Evolutionary conservation across 2,113 vertebrate genomes (phyloP).

Genomic region (Dipodomys spectabilis): DNA sequence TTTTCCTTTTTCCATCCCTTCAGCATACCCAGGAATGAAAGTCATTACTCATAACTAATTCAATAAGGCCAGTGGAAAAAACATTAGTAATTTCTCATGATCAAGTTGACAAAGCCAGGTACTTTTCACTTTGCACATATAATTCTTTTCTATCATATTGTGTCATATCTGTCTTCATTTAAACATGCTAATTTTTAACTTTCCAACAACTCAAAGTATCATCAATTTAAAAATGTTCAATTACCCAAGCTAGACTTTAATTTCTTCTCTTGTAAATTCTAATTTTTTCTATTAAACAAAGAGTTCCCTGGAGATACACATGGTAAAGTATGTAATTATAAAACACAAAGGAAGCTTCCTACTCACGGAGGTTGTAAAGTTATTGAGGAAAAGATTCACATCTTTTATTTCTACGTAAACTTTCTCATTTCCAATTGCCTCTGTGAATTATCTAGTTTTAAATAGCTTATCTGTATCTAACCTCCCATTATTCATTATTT

Average conservation of each 20-base stretch:
- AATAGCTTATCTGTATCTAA: background rate
- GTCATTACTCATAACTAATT: background rate
- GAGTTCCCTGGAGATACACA: background rate
- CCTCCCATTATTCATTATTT: background rate
- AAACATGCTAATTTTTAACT: background rate
- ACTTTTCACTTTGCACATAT: background rate
- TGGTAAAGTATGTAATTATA: background rate
- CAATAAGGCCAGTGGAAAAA: background rate
- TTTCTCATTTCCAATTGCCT: background rate
- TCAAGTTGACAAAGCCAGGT: background rate
- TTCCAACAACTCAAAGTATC: background rate
- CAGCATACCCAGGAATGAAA: background rate
- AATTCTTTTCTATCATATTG: background rate
- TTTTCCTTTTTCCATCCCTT: background rate
- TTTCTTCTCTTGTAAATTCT: background rate
- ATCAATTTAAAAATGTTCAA: background rate
- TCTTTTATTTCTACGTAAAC: background rate
- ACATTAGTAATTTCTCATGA: background rate
- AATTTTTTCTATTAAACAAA: conserved; percentile 44
- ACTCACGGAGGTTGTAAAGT: background rate
- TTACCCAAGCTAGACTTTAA: conserved; percentile 11
- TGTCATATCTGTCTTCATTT: background rate
- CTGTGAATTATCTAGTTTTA: background rate
- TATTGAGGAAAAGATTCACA: background rate
- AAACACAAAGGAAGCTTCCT: background rate